Base-by-base conservation (phyloP, 2,113 vertebrate genomes). In the Glaucidium brasilianum region DNA sequence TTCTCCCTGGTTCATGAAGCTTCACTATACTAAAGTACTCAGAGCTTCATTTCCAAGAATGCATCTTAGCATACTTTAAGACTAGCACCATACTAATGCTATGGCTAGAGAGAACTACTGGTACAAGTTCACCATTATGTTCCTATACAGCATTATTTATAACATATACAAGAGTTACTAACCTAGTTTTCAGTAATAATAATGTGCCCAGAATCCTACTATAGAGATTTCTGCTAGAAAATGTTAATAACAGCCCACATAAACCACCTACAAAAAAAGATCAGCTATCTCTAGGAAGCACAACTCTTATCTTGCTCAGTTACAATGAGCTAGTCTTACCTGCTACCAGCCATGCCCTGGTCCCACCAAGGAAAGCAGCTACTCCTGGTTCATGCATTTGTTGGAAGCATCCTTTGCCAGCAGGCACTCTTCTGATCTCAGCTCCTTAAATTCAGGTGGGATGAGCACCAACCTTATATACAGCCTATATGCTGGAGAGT, bases 401-500 rank as follows among this genome's bases (percentile, higher is more conserved):
- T 66, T 8, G 32, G 45, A 22, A 71, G 30, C 22, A 59, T 22
- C 16, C 9, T 71, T 85, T 75, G 43, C 52, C 39, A 72, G 29
- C 19, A 78, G 19, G 5, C 10, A 41, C 5, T 29, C 11, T 41
- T 37, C n/a, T 66, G 23, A 4, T 35, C 32, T 12, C 82, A 71
- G 18, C 41, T 69, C 30, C 39, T 78, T 75, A 90, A 90, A 82
- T 82, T n/a, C 22, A 23, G 22, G 27, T 47, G 15, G 23, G 27
- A 12, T 2, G 8, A 8, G 9, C 5, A 62, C 3, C 1, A 43
- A 0, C 1, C 4, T 12, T 0, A 1, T 10, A 0, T 18, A 1
- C 0, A 18, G 8, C 9, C 2, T n/a, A 50, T n/a, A 0, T 10
- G 17, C 3, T 60, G 1, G 6, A 15, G 7, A 2, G 4, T 0